Evolutionary conservation across 1,140 invertebrate species (phyloP).

Genomic region (Philaenus spumarius): DNA sequence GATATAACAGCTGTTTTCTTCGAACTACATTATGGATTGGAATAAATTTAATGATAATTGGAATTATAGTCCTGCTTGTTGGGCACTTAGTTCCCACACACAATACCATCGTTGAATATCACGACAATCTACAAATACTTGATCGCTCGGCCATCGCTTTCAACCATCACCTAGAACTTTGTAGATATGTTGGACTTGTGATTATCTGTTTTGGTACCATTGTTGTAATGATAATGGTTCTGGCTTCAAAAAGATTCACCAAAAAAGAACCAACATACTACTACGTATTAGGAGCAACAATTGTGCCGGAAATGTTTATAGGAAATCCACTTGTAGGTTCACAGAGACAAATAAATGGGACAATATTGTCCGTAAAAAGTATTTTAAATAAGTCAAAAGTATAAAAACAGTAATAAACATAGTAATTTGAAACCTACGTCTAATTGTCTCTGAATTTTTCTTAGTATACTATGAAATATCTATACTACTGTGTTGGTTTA

Average conservation of each 20-base stretch:
- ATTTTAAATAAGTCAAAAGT: too few species aligned
- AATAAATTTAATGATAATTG: conserved; percentile 42
- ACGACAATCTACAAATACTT: conserved; percentile 42
- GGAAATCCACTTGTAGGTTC: neutral
- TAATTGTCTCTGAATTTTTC: too few species aligned
- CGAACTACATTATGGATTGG: conserved; percentile 44
- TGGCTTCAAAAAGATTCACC: conserved; percentile 40
- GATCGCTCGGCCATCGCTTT: conserved; percentile 42
- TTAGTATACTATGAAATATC: too few species aligned
- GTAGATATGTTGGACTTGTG: conserved; percentile 40
- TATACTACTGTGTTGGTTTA: too few species aligned
- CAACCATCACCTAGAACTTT: conserved; percentile 46
- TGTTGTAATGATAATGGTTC: conserved; percentile 41
- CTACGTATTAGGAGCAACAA: conserved; percentile 3
- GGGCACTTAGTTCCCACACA: conserved; percentile 46
- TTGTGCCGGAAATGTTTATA: conserved; percentile 5
- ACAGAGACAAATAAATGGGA: too few species aligned
- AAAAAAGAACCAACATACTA: conserved; percentile 5
- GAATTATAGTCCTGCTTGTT: conserved; percentile 43
- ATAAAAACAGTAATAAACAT: too few species aligned
- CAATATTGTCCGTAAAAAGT: too few species aligned
- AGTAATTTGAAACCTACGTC: too few species aligned
- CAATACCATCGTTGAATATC: conserved; percentile 39
- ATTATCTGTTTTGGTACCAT: conserved; percentile 47
- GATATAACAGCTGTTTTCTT: conserved; percentile 39